Percentiles rank a stretch among this genome's conserved stretches.
Evolutionary conservation across 2,888 invertebrate species (phyloP).

Genomic region (Cerastoderma edule): DNA sequence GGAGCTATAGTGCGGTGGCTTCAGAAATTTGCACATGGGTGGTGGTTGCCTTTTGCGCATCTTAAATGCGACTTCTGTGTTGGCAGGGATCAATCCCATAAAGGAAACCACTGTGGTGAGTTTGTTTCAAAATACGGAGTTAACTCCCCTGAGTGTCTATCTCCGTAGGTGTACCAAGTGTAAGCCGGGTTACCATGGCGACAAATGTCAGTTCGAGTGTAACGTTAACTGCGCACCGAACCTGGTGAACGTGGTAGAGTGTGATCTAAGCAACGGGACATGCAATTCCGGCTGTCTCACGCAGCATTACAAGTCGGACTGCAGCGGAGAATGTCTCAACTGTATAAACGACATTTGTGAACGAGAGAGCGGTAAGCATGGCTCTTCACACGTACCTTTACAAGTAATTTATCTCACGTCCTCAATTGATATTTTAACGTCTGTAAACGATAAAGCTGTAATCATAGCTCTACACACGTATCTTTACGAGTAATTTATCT

Average conservation of each 20-base stretch:
- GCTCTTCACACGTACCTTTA: too few relatives aligned
- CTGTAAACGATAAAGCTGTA: too few relatives aligned
- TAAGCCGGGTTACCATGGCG: conserved; percentile 28
- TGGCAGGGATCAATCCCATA: too few relatives aligned
- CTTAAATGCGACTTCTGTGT: too few relatives aligned
- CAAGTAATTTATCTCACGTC: too few relatives aligned
- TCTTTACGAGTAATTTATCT: too few relatives aligned
- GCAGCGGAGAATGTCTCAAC: conserved; percentile 36
- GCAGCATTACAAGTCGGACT: conserved; percentile 34
- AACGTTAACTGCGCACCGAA: conserved; percentile 31
- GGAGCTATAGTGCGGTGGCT: too few relatives aligned
- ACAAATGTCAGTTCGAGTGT: conserved; percentile 27
- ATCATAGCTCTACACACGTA: too few relatives aligned
- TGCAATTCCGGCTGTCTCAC: conserved; percentile 35
- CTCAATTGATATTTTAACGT: too few relatives aligned
- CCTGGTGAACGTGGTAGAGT: neutral
- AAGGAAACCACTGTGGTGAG: too few relatives aligned
- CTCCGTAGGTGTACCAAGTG: conserved; percentile 37
- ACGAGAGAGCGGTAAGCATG: conserved; percentile 25
- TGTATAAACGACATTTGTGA: conserved; percentile 35
- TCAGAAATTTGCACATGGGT: too few relatives aligned
- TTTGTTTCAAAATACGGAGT: neutral
- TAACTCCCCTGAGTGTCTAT: neutral
- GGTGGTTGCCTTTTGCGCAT: too few relatives aligned
- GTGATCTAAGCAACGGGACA: conserved; percentile 27